These are phyloP conservation scores for Leucoraja ocellata DNA, from an alignment of 2,797 vertebrate species.

Conservation along the genomic window DNA sequence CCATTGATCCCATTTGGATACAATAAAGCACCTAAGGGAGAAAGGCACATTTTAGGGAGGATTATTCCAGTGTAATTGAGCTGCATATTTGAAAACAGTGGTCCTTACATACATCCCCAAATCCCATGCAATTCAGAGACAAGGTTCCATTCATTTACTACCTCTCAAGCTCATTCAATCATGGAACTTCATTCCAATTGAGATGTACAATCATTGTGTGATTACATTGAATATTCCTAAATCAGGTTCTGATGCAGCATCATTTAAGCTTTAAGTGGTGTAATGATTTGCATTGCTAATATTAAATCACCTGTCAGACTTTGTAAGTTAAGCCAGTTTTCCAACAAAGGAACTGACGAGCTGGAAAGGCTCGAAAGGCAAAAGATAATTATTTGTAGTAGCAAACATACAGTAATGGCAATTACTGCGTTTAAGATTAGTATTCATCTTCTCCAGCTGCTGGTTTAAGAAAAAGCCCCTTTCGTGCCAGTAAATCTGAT, in stretches of 20 bases:
- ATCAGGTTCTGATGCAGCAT: neutral
- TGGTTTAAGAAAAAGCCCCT: too few species aligned
- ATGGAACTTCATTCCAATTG: neutral
- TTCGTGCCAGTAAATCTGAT: too few species aligned
- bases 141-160: too few species aligned
- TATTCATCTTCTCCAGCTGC: too few species aligned
- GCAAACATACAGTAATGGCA: too few species aligned
- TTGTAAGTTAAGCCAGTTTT: neutral
- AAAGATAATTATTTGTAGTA: too few species aligned
- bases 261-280: neutral
- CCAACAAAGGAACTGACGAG: too few species aligned
- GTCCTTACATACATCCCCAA: too few species aligned
- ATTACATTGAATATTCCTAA: neutral
- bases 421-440: too few species aligned
- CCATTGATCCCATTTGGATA: neutral
- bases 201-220: neutral
- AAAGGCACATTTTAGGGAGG: neutral
- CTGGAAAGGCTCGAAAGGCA: too few species aligned
- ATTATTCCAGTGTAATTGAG: neutral
- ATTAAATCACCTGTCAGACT: neutral
- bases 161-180: neutral
- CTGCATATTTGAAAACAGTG: neutral
- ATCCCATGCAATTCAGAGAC: too few species aligned
- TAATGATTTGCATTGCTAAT: neutral
- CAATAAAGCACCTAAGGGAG: neutral